Base-by-base conservation (phyloP, 64 coral and sea anemone species). In the Stichodactyla mertensii region DNA sequence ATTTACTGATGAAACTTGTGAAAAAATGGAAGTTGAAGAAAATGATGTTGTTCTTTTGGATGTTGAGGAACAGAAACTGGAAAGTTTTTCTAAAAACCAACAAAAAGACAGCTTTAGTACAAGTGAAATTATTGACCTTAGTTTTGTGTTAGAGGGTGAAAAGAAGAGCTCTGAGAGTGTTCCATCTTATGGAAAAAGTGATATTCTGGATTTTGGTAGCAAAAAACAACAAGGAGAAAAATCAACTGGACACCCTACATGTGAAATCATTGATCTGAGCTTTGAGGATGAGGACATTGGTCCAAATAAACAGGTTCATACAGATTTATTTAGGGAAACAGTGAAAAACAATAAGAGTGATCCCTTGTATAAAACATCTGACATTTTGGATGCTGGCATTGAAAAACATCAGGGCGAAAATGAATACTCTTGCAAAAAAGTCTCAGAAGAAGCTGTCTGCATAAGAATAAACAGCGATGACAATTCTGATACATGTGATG, bases 111-210 rank as follows among this genome's bases (percentile, higher is more conserved):
- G 4, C 14, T 20, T n/a, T 55, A 16, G 20, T 22, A 15, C 51
- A 52, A 81, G 78, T 81, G 78, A 81, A 53, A 81, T 81, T 9
- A 81, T 81, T 81, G 78, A 55, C 51, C 54, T 81, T 13, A 81
- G 78, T 81, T 81, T 81, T 81, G 78, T 20, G 14, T 11, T 23
- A 74, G 27, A 4, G 7, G 23, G 27, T 23, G 0, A 6, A n/a
- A 1, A 66, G 22, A n/a, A 74, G 69, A 31, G 27, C 12, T 13
- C 1, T 27, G 27, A 26, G 27, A 31, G 10, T 74, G 69, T 5
- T 10, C 69, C 24, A 74, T 74, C 10, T 27, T 6, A 55, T 53
- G 15, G 22, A 54, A 11, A 81, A 81, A 4, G 16, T 52, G 16
- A 81, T 16, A 81, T 15, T 81, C 11, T 52, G 51, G 15, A 51